Percentiles rank a stretch among this genome's conserved stretches.
Evolutionary conservation across 2,888 invertebrate genomes (phyloP).

Genomic region (Argyra leucocephala): DNA sequence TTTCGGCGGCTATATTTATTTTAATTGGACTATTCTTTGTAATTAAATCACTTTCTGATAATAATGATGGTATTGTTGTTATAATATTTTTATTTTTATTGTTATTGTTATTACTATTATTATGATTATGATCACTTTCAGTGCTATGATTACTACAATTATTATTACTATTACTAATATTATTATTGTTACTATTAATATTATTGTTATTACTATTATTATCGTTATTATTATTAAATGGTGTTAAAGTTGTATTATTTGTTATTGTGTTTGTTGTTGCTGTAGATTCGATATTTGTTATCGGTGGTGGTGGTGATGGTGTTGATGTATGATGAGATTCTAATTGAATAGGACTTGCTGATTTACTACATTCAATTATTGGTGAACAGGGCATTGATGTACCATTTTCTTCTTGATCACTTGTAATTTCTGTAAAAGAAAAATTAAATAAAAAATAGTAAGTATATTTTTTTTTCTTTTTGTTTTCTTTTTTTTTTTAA

Average conservation of each 20-base stretch:
- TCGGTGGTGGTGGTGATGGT: too few species aligned
- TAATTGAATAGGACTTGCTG: constrained; percentile 18
- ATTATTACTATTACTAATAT: not conserved
- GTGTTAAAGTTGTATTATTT: not conserved
- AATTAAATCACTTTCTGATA: not conserved
- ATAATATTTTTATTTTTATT: constrained; percentile 17
- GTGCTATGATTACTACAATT: constrained; percentile 14
- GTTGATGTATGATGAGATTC: not conserved
- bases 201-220: not conserved
- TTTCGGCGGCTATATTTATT: constrained; percentile 20
- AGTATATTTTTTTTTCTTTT: too few species aligned
- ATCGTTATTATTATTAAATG: not conserved
- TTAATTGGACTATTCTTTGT: constrained; percentile 15
- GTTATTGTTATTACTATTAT: too few species aligned
- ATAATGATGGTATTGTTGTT: not conserved
- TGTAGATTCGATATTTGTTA: not conserved
- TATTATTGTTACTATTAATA: not conserved
- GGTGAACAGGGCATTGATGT: constrained; percentile 35
- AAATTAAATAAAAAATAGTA: constrained; percentile 15
- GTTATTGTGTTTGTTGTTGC: not conserved
- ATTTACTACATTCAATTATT: constrained; percentile 20
- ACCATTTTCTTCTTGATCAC: constrained; percentile 42
- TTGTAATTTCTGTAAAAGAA: constrained; percentile 34
- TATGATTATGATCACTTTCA: constrained; percentile 21
- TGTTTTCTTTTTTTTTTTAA: too few species aligned